These are phyloP conservation scores for Apodemia duryi DNA, from an alignment of 2,888 invertebrate species.

Conservation along the genomic window DNA sequence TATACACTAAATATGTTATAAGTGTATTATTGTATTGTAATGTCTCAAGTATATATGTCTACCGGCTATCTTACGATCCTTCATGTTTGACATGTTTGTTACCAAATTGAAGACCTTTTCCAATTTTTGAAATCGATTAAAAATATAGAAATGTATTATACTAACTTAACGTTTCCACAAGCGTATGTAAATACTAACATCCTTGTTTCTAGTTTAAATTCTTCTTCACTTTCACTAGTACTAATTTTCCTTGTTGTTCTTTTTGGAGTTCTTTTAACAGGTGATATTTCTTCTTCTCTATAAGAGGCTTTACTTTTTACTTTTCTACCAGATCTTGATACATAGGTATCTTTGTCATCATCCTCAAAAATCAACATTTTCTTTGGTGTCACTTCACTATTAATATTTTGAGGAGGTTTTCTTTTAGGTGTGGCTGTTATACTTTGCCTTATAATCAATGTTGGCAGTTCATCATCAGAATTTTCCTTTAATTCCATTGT, in stretches of 20 bases:
- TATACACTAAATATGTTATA: too few species aligned
- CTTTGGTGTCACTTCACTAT: slow-evolving; percentile 53
- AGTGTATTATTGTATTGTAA: too few species aligned
- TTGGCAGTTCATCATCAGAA: slow-evolving; percentile 66
- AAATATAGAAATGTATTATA: too few species aligned
- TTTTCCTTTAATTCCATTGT: slow-evolving; percentile 64
- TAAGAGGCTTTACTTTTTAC: slow-evolving; percentile 46
- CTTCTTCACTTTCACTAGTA: slow-evolving; percentile 52
- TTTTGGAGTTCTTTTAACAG: slow-evolving; percentile 50
- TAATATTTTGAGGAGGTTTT: slow-evolving; percentile 48
- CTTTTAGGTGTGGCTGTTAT: slow-evolving; percentile 54
- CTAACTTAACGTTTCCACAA: too few species aligned
- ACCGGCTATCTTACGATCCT: too few species aligned
- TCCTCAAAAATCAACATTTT: slow-evolving; percentile 58
- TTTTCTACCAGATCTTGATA: slow-evolving; percentile 50
- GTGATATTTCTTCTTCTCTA: slow-evolving; percentile 52
- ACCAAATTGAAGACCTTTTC: too few species aligned
- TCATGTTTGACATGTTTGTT: too few species aligned
- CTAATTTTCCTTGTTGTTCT: slow-evolving; percentile 39
- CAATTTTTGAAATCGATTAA: too few species aligned
- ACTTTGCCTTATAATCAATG: slow-evolving; percentile 60
- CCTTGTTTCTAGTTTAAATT: slow-evolving; percentile 40
- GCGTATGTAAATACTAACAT: too few species aligned
- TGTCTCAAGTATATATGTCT: too few species aligned
- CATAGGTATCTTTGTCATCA: slow-evolving; percentile 41